These are phyloP conservation scores for Nowickia ferox DNA, from an alignment of 2,888 invertebrate genomes.

Conservation along the genomic window DNA sequence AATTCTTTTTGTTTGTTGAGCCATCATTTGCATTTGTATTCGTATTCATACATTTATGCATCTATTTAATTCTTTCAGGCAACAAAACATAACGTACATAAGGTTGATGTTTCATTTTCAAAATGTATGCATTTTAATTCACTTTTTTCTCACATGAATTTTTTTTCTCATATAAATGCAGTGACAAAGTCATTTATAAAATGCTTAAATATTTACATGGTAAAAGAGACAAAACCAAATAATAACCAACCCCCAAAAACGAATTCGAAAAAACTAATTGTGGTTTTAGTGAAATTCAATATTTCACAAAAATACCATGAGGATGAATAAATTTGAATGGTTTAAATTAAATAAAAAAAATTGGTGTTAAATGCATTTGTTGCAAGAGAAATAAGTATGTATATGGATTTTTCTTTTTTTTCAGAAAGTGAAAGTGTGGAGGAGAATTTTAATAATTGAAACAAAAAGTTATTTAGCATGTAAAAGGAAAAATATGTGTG, in stretches of 20 bases:
- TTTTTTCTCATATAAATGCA: not conserved
- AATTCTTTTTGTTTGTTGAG: not conserved
- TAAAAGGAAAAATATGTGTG: not conserved
- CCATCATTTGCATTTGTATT: constrained; percentile 53
- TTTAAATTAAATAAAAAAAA: constrained; percentile 27
- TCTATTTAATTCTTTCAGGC: constrained; percentile 55
- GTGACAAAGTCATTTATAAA: constrained; percentile 51
- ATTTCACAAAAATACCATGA: constrained; percentile 7
- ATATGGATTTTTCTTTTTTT: not conserved
- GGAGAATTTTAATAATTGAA: not conserved
- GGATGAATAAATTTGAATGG: constrained; percentile 22
- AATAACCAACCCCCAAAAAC: not conserved
- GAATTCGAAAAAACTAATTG: constrained; percentile 39
- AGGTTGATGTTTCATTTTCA: constrained; percentile 46
- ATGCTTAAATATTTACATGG: constrained; percentile 42
- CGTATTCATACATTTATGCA: constrained; percentile 50
- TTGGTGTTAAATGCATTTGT: not conserved
- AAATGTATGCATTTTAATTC: not conserved
- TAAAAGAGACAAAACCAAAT: constrained; percentile 16
- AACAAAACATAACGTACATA: constrained; percentile 46
- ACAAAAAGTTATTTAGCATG: not conserved
- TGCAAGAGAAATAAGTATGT: not conserved
- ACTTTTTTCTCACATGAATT: not conserved
- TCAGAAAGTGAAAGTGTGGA: not conserved
- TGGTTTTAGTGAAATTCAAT: constrained; percentile 43